Percentiles rank a stretch among this genome's conserved stretches.
phyloP scores from a whole-genome alignment of 2,797 vertebrate species.

The Cephalopachus bancanus region DNA sequence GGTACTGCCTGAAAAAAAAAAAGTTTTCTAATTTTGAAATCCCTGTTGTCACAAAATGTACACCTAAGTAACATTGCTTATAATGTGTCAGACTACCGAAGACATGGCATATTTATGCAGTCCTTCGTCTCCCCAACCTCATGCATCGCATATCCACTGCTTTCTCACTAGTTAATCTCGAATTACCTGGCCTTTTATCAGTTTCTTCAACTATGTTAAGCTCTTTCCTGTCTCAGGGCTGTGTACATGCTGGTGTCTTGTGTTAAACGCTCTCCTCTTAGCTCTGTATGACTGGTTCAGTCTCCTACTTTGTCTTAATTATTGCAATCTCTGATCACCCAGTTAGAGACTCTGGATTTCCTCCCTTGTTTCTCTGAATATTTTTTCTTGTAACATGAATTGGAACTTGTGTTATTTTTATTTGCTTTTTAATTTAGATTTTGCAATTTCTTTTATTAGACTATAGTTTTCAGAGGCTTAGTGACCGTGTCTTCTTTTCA shows the following conservation, averaged over 20 bases:
- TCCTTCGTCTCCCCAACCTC: neutral
- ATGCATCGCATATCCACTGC: neutral
- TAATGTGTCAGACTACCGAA: neutral
- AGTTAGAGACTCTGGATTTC: neutral
- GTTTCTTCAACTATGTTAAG: neutral
- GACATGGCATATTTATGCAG: neutral
- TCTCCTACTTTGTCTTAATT: neutral
- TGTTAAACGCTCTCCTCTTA: neutral
- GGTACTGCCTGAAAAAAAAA: neutral
- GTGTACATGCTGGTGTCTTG: neutral
- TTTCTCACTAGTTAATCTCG: neutral
- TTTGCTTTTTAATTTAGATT: conserved; percentile 16
- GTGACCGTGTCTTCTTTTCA: neutral
- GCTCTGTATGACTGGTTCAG: neutral
- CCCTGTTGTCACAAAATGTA: neutral
- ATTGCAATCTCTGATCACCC: neutral
- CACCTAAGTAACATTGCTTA: neutral
- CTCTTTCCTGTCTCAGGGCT: neutral
- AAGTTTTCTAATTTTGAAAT: no score
- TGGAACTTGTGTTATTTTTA: neutral
- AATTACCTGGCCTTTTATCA: neutral
- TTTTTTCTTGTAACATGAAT: neutral
- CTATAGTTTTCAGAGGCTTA: neutral
- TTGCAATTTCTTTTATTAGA: conserved; percentile 8
- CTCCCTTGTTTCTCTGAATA: neutral